A percentile compares a stretch with the other conserved stretches of the same genome.
Conservation (phyloP, 2,113 vertebrate genomes). For the Phocoena sinus region DNA sequence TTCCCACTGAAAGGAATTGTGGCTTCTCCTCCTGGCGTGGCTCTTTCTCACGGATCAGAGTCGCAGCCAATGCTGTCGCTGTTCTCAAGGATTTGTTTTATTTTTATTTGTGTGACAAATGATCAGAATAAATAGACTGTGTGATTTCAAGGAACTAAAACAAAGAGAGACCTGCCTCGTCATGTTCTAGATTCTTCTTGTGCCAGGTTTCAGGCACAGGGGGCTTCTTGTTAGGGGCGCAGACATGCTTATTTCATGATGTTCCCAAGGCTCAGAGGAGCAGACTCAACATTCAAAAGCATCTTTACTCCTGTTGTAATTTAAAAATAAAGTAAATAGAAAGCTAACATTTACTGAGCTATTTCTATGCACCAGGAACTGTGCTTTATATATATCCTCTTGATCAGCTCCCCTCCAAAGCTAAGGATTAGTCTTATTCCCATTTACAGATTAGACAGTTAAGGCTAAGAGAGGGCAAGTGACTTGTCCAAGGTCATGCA, state of each 20-base stretch:
- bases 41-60: not conserved
- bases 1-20: not conserved
- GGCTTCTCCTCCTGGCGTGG: not conserved
- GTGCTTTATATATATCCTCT: not conserved
- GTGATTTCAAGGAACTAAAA: constrained; percentile 32
- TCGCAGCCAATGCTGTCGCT: not conserved
- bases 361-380: not conserved
- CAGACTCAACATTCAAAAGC: not conserved
- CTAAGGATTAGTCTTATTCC: not conserved
- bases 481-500: not conserved
- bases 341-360: not conserved
- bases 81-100: not conserved
- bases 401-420: not conserved
- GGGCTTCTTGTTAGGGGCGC: not conserved
- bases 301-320: too few relatives aligned
- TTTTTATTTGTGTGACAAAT: constrained; percentile 12
- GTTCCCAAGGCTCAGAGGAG: not conserved
- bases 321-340: not conserved
- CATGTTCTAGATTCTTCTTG: not conserved
- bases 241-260: not conserved
- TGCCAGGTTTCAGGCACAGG: not conserved
- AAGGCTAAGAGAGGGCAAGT: not conserved
- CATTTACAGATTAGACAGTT: too few relatives aligned
- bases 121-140: not conserved
- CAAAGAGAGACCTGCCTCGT: not conserved